Evolutionary conservation across 2,113 vertebrate species (phyloP).

Genomic region (Gavialis gangeticus): DNA sequence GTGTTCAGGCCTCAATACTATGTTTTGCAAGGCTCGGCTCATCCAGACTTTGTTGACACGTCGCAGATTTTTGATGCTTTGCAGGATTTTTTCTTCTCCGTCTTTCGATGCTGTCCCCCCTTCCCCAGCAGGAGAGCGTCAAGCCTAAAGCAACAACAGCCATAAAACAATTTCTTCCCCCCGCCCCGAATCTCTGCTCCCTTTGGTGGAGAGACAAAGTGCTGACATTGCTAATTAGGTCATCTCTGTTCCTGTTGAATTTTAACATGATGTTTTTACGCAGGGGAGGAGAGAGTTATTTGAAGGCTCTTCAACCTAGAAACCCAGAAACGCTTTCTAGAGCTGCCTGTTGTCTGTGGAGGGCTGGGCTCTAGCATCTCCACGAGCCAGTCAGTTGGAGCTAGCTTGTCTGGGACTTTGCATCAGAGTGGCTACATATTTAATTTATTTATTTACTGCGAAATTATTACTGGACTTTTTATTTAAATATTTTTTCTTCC

Average conservation of each 20-base stretch:
- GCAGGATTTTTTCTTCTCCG: not conserved
- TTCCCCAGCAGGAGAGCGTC: not conserved
- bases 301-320: slow-evolving; percentile 70
- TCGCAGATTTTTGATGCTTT: too few relatives aligned
- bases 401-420: too few relatives aligned
- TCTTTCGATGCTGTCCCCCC: not conserved
- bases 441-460: too few relatives aligned
- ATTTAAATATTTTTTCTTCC: too few relatives aligned
- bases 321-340: slow-evolving; percentile 66
- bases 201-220: not conserved
- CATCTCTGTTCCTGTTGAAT: not conserved
- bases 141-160: not conserved
- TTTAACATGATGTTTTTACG: not conserved
- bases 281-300: slow-evolving; percentile 35
- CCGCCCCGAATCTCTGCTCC: not conserved
- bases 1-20: not conserved
- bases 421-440: too few relatives aligned
- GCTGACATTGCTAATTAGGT: slow-evolving; percentile 61
- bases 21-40: not conserved
- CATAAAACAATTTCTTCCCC: not conserved
- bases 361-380: not conserved
- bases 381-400: too few relatives aligned
- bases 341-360: not conserved
- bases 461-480: too few relatives aligned
- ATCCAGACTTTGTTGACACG: too few relatives aligned